phyloP scores from a whole-genome alignment of 2,888 invertebrate species.

The Fabriciana adippe region DNA sequence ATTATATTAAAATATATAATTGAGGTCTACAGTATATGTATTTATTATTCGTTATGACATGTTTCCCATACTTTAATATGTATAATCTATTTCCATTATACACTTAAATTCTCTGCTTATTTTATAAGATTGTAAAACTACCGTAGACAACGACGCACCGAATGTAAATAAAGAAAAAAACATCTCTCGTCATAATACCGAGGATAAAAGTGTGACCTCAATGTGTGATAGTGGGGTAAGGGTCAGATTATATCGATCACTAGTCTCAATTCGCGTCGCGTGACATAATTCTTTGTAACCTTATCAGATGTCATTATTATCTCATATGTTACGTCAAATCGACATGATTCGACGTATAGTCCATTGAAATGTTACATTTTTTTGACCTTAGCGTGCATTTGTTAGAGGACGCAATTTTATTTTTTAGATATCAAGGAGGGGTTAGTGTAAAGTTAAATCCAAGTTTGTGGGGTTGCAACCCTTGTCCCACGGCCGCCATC shows the following conservation, averaged over 20 bases:
- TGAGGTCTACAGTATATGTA: not conserved
- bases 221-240: constrained; percentile 22
- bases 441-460: too few relatives aligned
- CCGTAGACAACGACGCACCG: constrained; percentile 11
- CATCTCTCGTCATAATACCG: constrained; percentile 5
- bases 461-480: too few relatives aligned
- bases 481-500: too few relatives aligned
- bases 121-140: not conserved
- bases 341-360: not conserved
- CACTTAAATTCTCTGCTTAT: not conserved
- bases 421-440: too few relatives aligned
- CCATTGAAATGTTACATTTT: too few relatives aligned
- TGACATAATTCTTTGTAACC: constrained; percentile 28
- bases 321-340: constrained; percentile 8
- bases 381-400: too few relatives aligned
- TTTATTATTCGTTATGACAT: not conserved
- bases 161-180: constrained; percentile 20
- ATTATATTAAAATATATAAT: too few relatives aligned
- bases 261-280: constrained; percentile 16
- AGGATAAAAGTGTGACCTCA: constrained; percentile 25
- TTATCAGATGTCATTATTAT: constrained; percentile 26
- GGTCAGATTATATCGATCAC: constrained; percentile 31
- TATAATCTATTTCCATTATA: not conserved
- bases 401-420: too few relatives aligned
- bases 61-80: too few relatives aligned